Base-by-base conservation (phyloP, 2,888 invertebrate genomes). In the Ptychoptera albimana region DNA sequence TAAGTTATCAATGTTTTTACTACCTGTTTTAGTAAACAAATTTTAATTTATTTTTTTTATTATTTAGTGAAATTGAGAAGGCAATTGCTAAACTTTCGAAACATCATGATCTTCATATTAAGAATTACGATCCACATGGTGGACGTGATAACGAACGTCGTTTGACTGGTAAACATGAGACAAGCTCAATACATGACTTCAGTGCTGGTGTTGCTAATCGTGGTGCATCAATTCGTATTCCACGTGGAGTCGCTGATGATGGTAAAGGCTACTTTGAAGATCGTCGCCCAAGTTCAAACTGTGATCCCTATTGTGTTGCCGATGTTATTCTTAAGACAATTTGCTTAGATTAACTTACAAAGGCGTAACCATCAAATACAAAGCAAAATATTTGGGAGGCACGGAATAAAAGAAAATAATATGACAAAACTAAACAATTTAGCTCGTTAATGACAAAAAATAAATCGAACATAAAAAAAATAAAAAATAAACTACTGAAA, bases 131-230 rank as follows among this genome's bases (percentile, higher is more conserved):
- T 67, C 96, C 94, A 10, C 82, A 88, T 51, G 84, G 87, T 57
- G 97, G 97, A 48, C 83, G 84, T 63, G 97, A 98, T 72, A 98
- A 98, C 68, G 91, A 87, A 63, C 78, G 96, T 50, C 80, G 97
- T 51, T 73, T 98, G 48, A 97, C 92, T 44, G 97, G 97, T 47
- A 77, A 75, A 54, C 93, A 92, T 63, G 97, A 98, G 69, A 98
- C 97, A 2, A 92, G 94, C 57, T 88, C 85, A 56, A 96, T 98
- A 63, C 85, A 91, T 62, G 91, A 96, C 64, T 98, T 98, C 67
- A 92, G 92, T 54, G 63, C 64, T 36, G 91, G 87, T 44, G 91
- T 94, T 8, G 96, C 94, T 37, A 91, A 92, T 67, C 84, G 94
- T 51, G 91, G 86, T 40, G 85, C 85, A 65, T 92, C 91, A 63